These are phyloP conservation scores for Triplophysa yarkandensis DNA, from an alignment of 2,797 vertebrate genomes.

Conservation along the genomic window DNA sequence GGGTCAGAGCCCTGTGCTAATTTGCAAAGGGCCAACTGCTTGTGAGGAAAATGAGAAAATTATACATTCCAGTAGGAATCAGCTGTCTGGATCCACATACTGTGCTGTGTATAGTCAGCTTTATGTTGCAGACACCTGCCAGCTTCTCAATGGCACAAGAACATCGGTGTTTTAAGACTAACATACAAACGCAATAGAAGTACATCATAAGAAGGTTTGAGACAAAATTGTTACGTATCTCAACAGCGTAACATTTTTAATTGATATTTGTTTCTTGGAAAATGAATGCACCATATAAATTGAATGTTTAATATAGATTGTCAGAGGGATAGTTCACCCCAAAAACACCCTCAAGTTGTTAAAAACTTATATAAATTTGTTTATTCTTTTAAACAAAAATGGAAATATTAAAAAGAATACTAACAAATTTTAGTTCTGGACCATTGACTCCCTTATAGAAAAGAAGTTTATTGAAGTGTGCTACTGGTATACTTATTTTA, in stretches of 20 bases:
- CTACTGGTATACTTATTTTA: no score
- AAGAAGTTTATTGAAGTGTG: no score
- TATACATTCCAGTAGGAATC: constrained; percentile 78
- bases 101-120: constrained; percentile 60
- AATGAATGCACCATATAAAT: background rate
- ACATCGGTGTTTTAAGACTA: constrained; percentile 27
- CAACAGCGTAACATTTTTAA: no score
- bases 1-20: constrained; percentile 80
- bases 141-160: constrained; percentile 50
- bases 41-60: constrained; percentile 82
- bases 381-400: no score
- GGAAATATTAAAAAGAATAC: no score
- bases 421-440: no score
- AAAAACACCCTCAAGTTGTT: no score
- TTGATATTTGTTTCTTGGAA: background rate
- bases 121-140: constrained; percentile 57
- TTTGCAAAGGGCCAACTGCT: constrained; percentile 77
- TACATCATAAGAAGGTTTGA: constrained; percentile 24
- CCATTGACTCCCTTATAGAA: no score
- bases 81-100: constrained; percentile 65
- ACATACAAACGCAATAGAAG: constrained; percentile 35
- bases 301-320: background rate
- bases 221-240: background rate
- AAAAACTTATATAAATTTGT: no score
- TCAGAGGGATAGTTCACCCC: no score